phyloP scores from a whole-genome alignment of 92 coral and sea anemone genomes.

The Phenganax subtilis region DNA sequence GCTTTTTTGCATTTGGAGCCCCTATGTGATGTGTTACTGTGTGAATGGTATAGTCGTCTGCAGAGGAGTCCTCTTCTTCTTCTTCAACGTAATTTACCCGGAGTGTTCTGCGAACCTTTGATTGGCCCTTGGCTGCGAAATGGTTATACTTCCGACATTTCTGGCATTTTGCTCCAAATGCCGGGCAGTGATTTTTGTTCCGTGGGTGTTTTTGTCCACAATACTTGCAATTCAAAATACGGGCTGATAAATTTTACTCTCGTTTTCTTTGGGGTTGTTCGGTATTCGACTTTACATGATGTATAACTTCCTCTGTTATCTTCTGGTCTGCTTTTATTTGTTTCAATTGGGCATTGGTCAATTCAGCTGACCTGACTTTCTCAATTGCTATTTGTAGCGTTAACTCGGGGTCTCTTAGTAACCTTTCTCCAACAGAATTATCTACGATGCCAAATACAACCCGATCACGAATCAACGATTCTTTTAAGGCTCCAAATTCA shows the following conservation, averaged over 20 bases:
- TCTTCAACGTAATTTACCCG: too few relatives aligned
- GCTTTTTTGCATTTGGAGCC: too few relatives aligned
- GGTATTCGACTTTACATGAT: slow-evolving; percentile 18
- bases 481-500: slow-evolving; percentile 49
- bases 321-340: slow-evolving; percentile 46
- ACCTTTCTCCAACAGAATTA: slow-evolving; percentile 47
- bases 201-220: slow-evolving; percentile 52
- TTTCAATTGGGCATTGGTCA: slow-evolving; percentile 50
- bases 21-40: too few relatives aligned
- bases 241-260: slow-evolving; percentile 29
- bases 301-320: slow-evolving; percentile 36
- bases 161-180: slow-evolving; percentile 25
- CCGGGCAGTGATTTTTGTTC: slow-evolving; percentile 44
- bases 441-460: slow-evolving; percentile 47
- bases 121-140: too few relatives aligned
- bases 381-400: slow-evolving; percentile 46
- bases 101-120: too few relatives aligned
- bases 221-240: slow-evolving; percentile 34
- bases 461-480: slow-evolving; percentile 52
- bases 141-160: too few relatives aligned
- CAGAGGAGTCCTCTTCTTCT: too few relatives aligned
- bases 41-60: too few relatives aligned
- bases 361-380: slow-evolving; percentile 42
- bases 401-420: slow-evolving; percentile 51
- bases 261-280: slow-evolving; percentile 24